phyloP scores from a whole-genome alignment of 2,888 invertebrate species.

The Lacanobia wlatinum region DNA sequence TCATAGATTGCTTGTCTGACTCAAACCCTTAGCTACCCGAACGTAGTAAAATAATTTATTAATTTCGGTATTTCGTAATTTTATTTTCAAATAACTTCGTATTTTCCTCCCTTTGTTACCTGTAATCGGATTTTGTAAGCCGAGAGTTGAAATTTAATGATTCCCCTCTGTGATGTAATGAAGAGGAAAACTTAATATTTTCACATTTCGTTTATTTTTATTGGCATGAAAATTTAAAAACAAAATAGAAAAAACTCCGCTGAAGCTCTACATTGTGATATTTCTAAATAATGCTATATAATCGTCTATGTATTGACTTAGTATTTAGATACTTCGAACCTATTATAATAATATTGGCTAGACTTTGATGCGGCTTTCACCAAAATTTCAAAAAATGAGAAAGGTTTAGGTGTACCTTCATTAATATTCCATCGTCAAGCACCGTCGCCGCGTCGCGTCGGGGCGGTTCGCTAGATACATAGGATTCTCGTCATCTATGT shows the following conservation, averaged over 20 bases:
- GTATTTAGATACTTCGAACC: background rate
- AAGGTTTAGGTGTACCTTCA: background rate
- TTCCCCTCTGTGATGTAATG: constrained; percentile 19
- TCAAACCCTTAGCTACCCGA: background rate
- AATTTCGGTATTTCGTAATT: constrained; percentile 6
- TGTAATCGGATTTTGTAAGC: constrained; percentile 34
- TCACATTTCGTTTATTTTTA: constrained; percentile 3
- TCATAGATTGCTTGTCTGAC: background rate
- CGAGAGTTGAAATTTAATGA: constrained; percentile 26
- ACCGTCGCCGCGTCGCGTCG: background rate
- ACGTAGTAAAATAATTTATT: background rate
- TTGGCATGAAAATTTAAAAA: background rate
- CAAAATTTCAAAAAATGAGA: background rate
- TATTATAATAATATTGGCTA: background rate
- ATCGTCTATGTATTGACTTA: too few relatives aligned
- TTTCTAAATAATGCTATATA: too few relatives aligned
- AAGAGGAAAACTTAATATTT: constrained; percentile 4
- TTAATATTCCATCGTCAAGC: background rate
- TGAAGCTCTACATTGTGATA: too few relatives aligned
- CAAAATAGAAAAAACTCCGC: too few relatives aligned
- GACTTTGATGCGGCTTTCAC: background rate
- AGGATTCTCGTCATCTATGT: too few relatives aligned
- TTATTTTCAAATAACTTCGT: background rate
- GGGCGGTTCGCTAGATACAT: too few relatives aligned
- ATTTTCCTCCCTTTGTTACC: constrained; percentile 38